phyloP scores from a whole-genome alignment of 2,797 vertebrate species.

The Gadopsis bispinosus region DNA sequence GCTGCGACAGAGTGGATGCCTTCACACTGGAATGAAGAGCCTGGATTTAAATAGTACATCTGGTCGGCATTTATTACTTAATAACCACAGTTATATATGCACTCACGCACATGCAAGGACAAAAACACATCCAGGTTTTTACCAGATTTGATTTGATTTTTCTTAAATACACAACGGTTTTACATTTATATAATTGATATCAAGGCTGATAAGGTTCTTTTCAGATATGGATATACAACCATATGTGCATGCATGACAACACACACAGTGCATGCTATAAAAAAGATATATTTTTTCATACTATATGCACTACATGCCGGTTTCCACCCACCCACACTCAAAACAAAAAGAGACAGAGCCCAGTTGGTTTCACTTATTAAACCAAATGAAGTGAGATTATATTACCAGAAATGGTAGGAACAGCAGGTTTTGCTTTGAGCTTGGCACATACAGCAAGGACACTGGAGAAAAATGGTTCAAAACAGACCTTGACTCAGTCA shows the following conservation, averaged over 20 bases:
- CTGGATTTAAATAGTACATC: slow-evolving; percentile 72
- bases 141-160: neutral
- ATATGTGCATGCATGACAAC: slow-evolving; percentile 4
- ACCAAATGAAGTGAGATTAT: slow-evolving; percentile 79
- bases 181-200: slow-evolving; percentile 1
- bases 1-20: slow-evolving; percentile 29
- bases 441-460: slow-evolving; percentile 68
- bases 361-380: slow-evolving; percentile 83
- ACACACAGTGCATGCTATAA: slow-evolving; percentile 11
- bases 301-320: slow-evolving; percentile 29
- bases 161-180: slow-evolving; percentile 1
- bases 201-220: slow-evolving; percentile 16
- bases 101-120: slow-evolving; percentile 42
- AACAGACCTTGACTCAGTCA: slow-evolving; percentile 72
- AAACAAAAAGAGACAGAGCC: slow-evolving; percentile 38
- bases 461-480: slow-evolving; percentile 52
- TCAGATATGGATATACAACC: slow-evolving; percentile 1
- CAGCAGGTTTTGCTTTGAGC: slow-evolving; percentile 79
- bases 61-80: slow-evolving; percentile 62
- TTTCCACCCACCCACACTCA: slow-evolving; percentile 39
- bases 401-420: slow-evolving; percentile 80
- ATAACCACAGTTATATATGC: slow-evolving; percentile 64
- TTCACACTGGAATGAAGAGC: slow-evolving; percentile 37
- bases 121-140: slow-evolving; percentile 37
- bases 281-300: slow-evolving; percentile 18